phyloP scores from a whole-genome alignment of 2,113 vertebrate genomes.

The Pithys albifrons region DNA sequence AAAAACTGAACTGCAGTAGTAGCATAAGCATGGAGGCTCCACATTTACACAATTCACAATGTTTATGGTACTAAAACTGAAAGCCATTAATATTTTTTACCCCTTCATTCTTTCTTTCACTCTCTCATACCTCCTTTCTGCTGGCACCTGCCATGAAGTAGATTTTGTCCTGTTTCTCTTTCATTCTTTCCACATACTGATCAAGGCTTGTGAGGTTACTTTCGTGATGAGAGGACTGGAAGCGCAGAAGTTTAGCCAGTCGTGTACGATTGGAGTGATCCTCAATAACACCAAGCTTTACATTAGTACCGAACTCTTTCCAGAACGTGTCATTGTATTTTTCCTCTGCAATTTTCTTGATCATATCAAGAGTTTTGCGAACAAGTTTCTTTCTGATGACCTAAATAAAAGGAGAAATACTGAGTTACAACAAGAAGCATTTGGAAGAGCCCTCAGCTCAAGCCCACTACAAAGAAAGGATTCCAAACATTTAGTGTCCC shows the following conservation, averaged over 20 bases:
- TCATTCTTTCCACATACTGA: conserved; percentile 98
- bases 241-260: conserved; percentile 94
- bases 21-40: neutral
- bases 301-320: conserved; percentile 99
- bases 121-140: conserved; percentile 86
- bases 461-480: neutral
- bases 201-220: conserved; percentile 86
- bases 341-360: conserved; percentile 98
- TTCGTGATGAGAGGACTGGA: conserved; percentile 93
- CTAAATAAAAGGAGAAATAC: conserved; percentile 64
- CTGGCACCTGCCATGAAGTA: conserved; percentile 97
- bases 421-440: neutral
- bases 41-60: neutral
- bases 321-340: conserved; percentile 97
- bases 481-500: neutral
- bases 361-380: conserved; percentile 98
- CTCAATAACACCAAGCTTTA: conserved; percentile 98
- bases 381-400: conserved; percentile 98
- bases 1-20: neutral
- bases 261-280: conserved; percentile 98
- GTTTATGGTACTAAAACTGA: neutral
- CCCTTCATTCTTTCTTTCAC: neutral
- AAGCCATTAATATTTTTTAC: rapidly evolving
- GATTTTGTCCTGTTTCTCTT: conserved; percentile 98
- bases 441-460: neutral